Base-by-base conservation (phyloP, 2,113 vertebrate species). In the Sinocyclocheilus maitianheensis region DNA sequence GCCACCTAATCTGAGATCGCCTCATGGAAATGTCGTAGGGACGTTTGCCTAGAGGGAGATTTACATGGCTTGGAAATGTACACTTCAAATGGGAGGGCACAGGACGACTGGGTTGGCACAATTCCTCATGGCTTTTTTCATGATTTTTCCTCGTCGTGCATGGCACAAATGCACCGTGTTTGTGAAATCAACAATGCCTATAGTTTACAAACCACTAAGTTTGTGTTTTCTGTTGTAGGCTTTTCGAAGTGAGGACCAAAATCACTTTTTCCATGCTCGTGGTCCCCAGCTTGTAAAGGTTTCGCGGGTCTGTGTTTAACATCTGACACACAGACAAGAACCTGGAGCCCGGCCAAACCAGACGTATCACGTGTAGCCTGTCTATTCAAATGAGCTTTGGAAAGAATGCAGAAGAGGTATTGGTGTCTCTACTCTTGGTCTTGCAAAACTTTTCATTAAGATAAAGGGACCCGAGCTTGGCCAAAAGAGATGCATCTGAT, bases 271-370 rank as follows among this genome's bases (percentile, higher is more conserved):
- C 92, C 92, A 91, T 93, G 92, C 92, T 92, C 89, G 84, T 88
- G 91, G 91, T 94, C 91, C 89, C 89, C 89, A 87, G 89, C 92
- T 93, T 91, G 93, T 93, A 93, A 94, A 94, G 90, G 91, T 92
- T 93, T 92, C 92, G 89, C 88, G 88, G 90, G 90, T 93, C 94
- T 93, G 93, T 94, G 93, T 95, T 94, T 93, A 95, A 94, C 93
- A 93, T 91, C 92, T 94, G 93, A 94, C 92, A 93, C 90, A 58
- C 88, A 82, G 94, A 94, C 95, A 95, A 92, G 91, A 86, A 16
- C 67, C 90, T 94, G 94, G 93, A 91, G 40, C 0, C 24, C 63
- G 76, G 91, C 93, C 94, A 94, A 91, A 88, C 76, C 89, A 93
- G 91, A 86, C 67, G 55, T 92, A 91, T 94, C 93, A 92, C 91